phyloP scores from a whole-genome alignment of 1,140 invertebrate genomes.

The Sarcophaga peregrina region DNA sequence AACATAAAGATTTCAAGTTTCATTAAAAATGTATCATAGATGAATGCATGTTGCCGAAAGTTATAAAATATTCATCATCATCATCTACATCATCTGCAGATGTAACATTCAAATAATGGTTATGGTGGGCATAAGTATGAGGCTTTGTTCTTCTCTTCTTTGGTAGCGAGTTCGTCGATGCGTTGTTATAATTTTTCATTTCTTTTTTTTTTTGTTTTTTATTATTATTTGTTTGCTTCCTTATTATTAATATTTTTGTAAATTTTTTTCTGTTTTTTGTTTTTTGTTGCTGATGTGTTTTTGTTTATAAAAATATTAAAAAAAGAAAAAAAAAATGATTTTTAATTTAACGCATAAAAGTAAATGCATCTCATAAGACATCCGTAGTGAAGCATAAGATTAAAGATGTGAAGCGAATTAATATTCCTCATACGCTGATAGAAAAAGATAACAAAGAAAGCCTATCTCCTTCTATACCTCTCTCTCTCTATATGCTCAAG shows the following conservation, averaged over 20 bases:
- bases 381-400: background rate
- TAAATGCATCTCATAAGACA: constrained; percentile 3
- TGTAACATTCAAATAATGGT: background rate
- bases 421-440: background rate
- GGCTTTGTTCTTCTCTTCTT: too few species aligned
- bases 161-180: too few species aligned
- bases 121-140: background rate
- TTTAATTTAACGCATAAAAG: constrained; percentile 27
- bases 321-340: too few species aligned
- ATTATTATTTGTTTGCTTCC: too few species aligned
- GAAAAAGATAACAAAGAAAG: background rate
- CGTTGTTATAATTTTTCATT: background rate
- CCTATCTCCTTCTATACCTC: background rate
- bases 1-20: constrained; percentile 38
- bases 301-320: background rate
- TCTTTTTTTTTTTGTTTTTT: background rate
- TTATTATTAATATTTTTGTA: background rate
- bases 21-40: constrained; percentile 38
- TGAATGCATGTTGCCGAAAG: constrained; percentile 37
- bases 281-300: background rate
- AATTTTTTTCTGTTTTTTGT: background rate
- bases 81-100: background rate
- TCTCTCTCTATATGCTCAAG: background rate
- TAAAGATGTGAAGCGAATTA: constrained; percentile 2
- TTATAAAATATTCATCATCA: constrained; percentile 40